These are phyloP conservation scores for Heloderma charlesbogerti DNA, from an alignment of 2,113 vertebrate genomes.

Conservation along the genomic window DNA sequence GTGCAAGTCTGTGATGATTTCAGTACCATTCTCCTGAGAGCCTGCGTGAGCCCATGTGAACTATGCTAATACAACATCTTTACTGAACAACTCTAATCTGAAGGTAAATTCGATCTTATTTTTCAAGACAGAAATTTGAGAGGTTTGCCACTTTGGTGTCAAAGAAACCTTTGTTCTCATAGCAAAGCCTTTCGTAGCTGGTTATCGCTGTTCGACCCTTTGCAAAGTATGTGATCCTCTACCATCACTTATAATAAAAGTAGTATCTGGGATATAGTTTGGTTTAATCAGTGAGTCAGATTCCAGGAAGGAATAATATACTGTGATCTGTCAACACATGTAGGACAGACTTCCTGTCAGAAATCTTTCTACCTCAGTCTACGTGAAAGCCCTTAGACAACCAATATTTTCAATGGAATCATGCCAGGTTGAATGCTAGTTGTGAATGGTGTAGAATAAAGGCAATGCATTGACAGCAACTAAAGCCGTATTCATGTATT, in stretches of 20 bases:
- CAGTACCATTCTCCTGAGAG: fast-evolving
- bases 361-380: not conserved
- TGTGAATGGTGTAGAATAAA: not conserved
- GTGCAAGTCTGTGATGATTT: not conserved
- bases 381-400: not conserved
- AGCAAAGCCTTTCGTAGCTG: not conserved
- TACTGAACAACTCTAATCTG: fast-evolving
- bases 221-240: not conserved
- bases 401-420: not conserved
- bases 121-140: not conserved
- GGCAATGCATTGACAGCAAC: not conserved
- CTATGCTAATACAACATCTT: fast-evolving
- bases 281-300: not conserved
- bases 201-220: not conserved
- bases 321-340: not conserved
- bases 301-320: not conserved
- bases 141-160: not conserved
- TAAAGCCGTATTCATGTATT: not conserved
- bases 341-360: not conserved
- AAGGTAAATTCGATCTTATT: not conserved
- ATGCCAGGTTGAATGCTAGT: not conserved
- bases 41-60: not conserved
- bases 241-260: not conserved
- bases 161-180: not conserved
- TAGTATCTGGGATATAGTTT: conserved; percentile 1